These are phyloP conservation scores for Muntiacus reevesi DNA, from an alignment of 2,113 vertebrate species.

Conservation along the genomic window DNA sequence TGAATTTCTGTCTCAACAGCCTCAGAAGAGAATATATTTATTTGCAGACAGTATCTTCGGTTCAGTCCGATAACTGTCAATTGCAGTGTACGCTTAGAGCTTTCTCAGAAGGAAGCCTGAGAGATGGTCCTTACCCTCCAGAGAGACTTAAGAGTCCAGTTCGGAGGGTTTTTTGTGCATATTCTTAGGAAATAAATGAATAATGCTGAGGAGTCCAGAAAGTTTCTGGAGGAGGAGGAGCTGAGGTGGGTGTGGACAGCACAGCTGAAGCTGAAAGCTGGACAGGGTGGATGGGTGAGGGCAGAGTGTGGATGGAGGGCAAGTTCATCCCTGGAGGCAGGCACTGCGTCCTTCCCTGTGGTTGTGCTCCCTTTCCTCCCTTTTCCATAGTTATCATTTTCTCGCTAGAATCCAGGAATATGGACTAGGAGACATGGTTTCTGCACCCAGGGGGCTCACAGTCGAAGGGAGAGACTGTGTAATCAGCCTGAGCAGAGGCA, in stretches of 20 bases:
- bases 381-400: background rate
- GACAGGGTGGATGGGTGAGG: background rate
- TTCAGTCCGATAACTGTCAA: background rate
- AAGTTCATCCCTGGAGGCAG: background rate
- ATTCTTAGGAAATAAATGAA: background rate
- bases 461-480: background rate
- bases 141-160: background rate
- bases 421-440: background rate
- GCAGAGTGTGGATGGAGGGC: too few relatives aligned
- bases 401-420: background rate
- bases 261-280: background rate
- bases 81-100: background rate
- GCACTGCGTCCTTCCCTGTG: background rate
- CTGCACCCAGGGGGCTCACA: background rate
- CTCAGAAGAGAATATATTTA: background rate
- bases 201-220: background rate
- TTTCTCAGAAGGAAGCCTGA: background rate
- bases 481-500: background rate
- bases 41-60: background rate
- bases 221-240: background rate
- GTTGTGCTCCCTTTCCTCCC: background rate
- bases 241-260: background rate
- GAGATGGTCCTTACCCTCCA: background rate
- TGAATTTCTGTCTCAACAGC: background rate
- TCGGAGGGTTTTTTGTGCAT: background rate